Conservation (phyloP, 2,888 invertebrate species). For the Auanema freiburgensis region DNA sequence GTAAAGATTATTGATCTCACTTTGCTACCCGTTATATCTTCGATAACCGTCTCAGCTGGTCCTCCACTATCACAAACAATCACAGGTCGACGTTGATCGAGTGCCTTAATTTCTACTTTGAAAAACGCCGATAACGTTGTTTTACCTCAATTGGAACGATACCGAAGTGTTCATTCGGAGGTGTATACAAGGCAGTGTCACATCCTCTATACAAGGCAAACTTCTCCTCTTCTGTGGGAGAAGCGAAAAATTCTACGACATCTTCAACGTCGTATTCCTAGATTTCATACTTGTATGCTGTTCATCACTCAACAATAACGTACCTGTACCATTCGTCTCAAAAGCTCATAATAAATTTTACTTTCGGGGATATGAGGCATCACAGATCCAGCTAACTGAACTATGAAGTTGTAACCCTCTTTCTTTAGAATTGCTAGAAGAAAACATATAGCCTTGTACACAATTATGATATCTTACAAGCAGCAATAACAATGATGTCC, state of each 20-base stretch:
- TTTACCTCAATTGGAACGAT: constrained; percentile 87
- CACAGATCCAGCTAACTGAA: constrained; percentile 66
- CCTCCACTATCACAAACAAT: constrained; percentile 94
- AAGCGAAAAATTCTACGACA: constrained; percentile 66
- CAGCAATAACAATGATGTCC: constrained; percentile 62
- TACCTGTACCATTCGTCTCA: constrained; percentile 63
- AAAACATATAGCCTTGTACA: neutral
- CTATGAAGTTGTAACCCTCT: constrained; percentile 40
- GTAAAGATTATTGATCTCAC: constrained; percentile 37
- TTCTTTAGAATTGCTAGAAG: constrained; percentile 54
- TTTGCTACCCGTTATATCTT: constrained; percentile 66
- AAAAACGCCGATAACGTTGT: neutral
- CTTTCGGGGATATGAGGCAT: constrained; percentile 67
- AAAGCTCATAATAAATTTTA: constrained; percentile 66
- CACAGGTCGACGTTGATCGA: constrained; percentile 89
- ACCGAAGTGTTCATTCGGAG: constrained; percentile 95
- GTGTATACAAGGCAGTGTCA: constrained; percentile 79
- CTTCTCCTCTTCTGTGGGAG: constrained; percentile 66
- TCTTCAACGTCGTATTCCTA: constrained; percentile 58
- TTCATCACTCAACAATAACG: neutral
- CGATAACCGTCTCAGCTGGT: constrained; percentile 83
- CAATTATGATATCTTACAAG: constrained; percentile 34
- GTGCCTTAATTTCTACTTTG: constrained; percentile 72
- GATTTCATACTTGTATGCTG: neutral
- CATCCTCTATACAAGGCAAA: constrained; percentile 65